Base-by-base conservation (phyloP, 1,140 invertebrate species). In the Sycophila sp. region DNA sequence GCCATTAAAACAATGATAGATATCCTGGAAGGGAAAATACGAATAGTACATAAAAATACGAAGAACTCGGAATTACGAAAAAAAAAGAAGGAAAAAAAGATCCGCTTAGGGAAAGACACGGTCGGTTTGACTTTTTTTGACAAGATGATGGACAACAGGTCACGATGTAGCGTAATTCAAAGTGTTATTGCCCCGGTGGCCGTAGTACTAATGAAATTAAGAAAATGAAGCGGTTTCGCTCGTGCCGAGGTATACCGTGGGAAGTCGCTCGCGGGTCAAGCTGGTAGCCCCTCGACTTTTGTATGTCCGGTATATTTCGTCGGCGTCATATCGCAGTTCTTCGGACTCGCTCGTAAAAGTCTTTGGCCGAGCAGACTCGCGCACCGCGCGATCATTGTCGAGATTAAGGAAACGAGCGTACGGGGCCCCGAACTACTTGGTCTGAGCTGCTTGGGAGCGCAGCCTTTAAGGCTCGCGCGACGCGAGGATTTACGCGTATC, bases 241-340 rank as follows among this genome's bases (percentile, higher is more conserved):
- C 51, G 28, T 30, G 34, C 32, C 60, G 73, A 51, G 63, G 65
- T 74, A 69, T 77, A 76, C 76, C 82, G 82, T 83, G 83, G 83
- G 82, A 84, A 85, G 78, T 81, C 76, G 77, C 77, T 80, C 79
- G 72, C 77, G 77, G 80, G 77, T 80, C 83, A 83, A 69, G 30
- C 38, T 42, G 45, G 22, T 60, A 40, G 45, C 15, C 72, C 70
- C 47, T 63, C 45, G 63, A 71, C 69, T 75, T 74, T 58, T 73
- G 63, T 71, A 70, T 65, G 70, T 70, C 58, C 73, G 70, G 45
- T 53, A 30, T 53, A 53, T 69, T 69, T 69, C 42, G 30, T 69
- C 32, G 36, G 34, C 56, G 17, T 76, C 70, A 71, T 74, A 72
- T 76, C 72, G 73, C 73, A n/a, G 65, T 73, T 59, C 73, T 59